phyloP scores from a whole-genome alignment of 2,797 vertebrate species.

The Pipistrellus kuhlii region DNA sequence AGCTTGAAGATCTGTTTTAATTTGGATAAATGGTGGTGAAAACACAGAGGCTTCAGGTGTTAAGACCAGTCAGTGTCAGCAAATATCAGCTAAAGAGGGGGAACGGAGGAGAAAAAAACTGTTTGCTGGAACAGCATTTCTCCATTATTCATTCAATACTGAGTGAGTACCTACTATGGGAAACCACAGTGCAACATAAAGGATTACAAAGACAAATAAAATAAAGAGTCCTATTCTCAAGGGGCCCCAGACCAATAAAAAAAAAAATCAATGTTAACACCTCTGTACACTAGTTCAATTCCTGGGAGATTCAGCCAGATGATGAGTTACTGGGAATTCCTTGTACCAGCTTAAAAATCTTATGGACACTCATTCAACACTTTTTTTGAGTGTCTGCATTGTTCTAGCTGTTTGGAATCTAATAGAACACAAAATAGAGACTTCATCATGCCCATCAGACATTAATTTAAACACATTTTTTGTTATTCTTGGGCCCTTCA shows the following conservation, averaged over 20 bases:
- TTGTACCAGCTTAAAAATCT: neutral
- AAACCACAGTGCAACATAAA: neutral
- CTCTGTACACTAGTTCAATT: neutral
- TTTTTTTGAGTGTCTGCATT: neutral
- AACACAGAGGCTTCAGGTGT: neutral
- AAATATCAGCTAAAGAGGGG: neutral
- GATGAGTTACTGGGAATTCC: neutral
- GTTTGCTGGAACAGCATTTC: neutral
- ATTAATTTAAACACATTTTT: slow-evolving; percentile 19
- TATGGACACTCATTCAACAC: neutral
- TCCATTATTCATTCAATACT: neutral
- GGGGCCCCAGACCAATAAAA: neutral
- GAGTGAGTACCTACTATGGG: neutral
- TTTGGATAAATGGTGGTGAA: neutral
- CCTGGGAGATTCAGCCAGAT: neutral
- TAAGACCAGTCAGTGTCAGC: rapidly evolving
- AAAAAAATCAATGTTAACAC: neutral
- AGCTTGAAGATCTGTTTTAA: neutral
- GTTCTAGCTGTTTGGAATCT: neutral
- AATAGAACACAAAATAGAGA: neutral
- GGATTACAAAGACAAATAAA: neutral
- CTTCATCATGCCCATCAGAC: neutral
- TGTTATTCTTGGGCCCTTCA: slow-evolving; percentile 7
- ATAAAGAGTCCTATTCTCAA: neutral
- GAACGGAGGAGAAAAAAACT: neutral